Conservation (phyloP, 2,888 invertebrate species). For the Leptinotarsa peninsularis region DNA sequence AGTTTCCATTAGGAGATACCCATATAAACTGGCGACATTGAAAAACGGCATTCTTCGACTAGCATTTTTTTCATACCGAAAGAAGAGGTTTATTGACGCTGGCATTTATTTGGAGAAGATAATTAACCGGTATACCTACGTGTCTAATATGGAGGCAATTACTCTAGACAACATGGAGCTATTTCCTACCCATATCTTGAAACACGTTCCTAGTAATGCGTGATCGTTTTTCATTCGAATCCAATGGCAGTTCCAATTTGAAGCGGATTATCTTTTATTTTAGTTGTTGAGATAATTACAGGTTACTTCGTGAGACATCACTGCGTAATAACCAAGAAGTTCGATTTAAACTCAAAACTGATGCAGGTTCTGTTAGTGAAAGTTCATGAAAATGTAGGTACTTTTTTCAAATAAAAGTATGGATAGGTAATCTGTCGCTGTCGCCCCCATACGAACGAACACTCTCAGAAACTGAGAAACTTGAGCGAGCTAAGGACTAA, state of each 20-base stretch:
- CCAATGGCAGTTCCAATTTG: constrained; percentile 20
- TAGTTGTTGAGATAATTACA: background rate
- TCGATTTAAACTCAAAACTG: background rate
- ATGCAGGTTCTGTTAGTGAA: background rate
- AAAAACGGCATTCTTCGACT: constrained; percentile 35
- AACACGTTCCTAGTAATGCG: constrained; percentile 27
- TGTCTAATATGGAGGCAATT: constrained; percentile 43
- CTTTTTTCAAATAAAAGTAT: too few species aligned
- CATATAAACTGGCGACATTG: constrained; percentile 27
- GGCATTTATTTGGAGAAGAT: constrained; percentile 44
- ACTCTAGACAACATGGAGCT: constrained; percentile 37
- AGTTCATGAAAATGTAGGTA: too few species aligned
- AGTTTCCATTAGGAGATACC: constrained; percentile 36
- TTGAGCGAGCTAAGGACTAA: too few species aligned
- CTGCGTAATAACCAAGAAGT: background rate
- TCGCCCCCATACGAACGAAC: too few species aligned
- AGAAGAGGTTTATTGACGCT: constrained; percentile 39
- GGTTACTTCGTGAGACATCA: background rate
- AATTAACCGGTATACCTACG: constrained; percentile 34
- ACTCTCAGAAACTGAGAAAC: too few species aligned
- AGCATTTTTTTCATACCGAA: constrained; percentile 32
- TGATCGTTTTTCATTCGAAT: constrained; percentile 23
- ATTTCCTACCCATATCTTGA: constrained; percentile 35
- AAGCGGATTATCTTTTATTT: constrained; percentile 10
- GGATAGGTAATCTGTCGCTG: too few species aligned